Conservation (phyloP, 2,113 vertebrate species). For the Podarcis cretensis region DNA sequence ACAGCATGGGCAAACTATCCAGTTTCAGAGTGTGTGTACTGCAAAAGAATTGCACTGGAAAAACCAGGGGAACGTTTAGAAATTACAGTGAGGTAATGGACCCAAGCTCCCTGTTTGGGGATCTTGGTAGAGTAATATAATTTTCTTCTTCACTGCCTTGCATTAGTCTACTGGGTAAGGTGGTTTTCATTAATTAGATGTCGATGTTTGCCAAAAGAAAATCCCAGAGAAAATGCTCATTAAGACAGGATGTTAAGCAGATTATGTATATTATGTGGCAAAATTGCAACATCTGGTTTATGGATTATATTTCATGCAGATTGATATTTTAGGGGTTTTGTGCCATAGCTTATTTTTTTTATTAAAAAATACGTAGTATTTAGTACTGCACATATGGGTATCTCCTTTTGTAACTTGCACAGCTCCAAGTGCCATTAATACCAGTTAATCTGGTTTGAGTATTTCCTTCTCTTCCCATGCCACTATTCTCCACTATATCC, state of each 20-base stretch:
- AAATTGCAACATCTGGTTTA: constrained; percentile 49
- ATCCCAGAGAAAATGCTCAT: constrained; percentile 51
- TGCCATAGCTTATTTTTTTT: background rate
- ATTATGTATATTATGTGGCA: constrained; percentile 30
- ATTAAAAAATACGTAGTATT: background rate
- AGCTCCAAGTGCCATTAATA: background rate
- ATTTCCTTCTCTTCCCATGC: background rate
- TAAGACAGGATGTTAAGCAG: constrained; percentile 20
- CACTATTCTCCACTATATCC: background rate
- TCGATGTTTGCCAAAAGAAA: constrained; percentile 38
- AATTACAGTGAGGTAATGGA: constrained; percentile 52
- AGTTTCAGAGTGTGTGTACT: constrained; percentile 51
- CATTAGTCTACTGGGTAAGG: constrained; percentile 42
- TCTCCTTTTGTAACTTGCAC: constrained; percentile 21
- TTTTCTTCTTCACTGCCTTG: constrained; percentile 30
- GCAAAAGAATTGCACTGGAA: constrained; percentile 44
- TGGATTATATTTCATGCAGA: constrained; percentile 41
- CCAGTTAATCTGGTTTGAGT: constrained; percentile 2
- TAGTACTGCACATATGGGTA: background rate
- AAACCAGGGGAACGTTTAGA: constrained; percentile 49
- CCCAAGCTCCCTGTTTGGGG: constrained; percentile 47
- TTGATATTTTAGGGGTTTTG: constrained; percentile 27
- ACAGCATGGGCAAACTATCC: constrained; percentile 45
- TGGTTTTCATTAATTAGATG: constrained; percentile 42
- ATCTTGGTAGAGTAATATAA: constrained; percentile 2